phyloP scores from a whole-genome alignment of 2,888 invertebrate species.

The Ochropleura leucogaster region DNA sequence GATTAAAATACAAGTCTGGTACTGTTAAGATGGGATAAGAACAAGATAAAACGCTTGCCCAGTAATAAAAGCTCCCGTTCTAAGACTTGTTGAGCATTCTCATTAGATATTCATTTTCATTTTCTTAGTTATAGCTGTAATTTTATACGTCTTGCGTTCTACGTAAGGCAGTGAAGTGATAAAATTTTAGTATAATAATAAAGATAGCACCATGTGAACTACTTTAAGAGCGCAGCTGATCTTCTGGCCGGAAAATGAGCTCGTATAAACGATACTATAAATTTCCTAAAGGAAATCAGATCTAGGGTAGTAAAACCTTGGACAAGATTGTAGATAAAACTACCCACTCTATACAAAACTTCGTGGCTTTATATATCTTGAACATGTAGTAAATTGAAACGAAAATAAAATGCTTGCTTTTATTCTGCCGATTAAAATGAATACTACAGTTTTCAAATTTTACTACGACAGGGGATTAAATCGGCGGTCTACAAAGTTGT shows the following conservation, averaged over 20 bases:
- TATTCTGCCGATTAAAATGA: not conserved
- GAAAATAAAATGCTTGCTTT: not conserved
- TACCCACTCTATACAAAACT: slow-evolving; percentile 2
- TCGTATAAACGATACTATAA: slow-evolving; percentile 56
- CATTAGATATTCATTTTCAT: slow-evolving; percentile 88
- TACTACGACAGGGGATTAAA: not conserved
- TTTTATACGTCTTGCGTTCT: slow-evolving; percentile 76
- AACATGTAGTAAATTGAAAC: not conserved
- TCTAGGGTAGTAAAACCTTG: slow-evolving; percentile 43
- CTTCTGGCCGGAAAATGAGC: slow-evolving; percentile 47
- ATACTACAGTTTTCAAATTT: not conserved
- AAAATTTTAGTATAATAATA: slow-evolving; percentile 73
- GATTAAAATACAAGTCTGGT: slow-evolving; percentile 73
- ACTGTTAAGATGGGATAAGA: slow-evolving; percentile 60
- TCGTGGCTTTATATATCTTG: not conserved
- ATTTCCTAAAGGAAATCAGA: slow-evolving; percentile 51
- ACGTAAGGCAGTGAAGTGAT: slow-evolving; percentile 68
- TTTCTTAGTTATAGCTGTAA: slow-evolving; percentile 80
- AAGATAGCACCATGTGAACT: slow-evolving; percentile 62
- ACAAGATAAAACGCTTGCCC: slow-evolving; percentile 71
- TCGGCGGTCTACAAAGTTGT: too few relatives aligned
- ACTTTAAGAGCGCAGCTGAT: slow-evolving; percentile 65
- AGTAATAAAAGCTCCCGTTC: slow-evolving; percentile 81
- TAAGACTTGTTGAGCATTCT: slow-evolving; percentile 82
- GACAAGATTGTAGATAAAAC: slow-evolving; percentile 44